These are phyloP conservation scores for Papio anubis DNA, from an alignment of 2,113 vertebrate species.

Conservation along the genomic window DNA sequence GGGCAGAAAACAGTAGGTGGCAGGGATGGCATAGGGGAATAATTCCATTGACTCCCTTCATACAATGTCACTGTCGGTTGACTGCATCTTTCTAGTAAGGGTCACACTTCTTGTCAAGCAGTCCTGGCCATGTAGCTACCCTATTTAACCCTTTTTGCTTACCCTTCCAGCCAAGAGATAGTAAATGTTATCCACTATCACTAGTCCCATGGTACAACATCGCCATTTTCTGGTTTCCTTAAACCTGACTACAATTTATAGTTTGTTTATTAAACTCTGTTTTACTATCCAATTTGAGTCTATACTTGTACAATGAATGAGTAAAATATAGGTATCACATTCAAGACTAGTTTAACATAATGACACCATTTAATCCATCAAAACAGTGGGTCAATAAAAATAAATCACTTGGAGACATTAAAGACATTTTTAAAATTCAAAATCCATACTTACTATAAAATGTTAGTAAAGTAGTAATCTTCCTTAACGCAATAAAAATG, in stretches of 20 bases:
- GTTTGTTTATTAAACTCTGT: not conserved
- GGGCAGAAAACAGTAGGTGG: not conserved
- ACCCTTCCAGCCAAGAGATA: not conserved
- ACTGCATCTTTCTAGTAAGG: not conserved
- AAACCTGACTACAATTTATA: not conserved
- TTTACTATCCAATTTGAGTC: not conserved
- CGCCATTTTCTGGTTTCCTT: not conserved
- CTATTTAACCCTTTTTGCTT: not conserved
- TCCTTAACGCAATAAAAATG: not conserved
- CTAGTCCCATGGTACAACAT: not conserved
- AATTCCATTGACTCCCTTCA: not conserved
- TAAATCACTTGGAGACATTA: not conserved
- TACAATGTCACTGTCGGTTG: not conserved
- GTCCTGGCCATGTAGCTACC: not conserved
- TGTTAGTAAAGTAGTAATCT: not conserved
- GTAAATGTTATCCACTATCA: not conserved
- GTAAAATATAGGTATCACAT: not conserved
- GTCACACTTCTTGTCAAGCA: not conserved
- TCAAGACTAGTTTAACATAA: not conserved
- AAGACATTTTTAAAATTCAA: conserved; percentile 22
- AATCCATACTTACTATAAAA: not conserved
- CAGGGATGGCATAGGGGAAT: not conserved
- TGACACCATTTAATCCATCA: not conserved
- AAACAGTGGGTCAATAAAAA: not conserved
- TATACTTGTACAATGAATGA: not conserved